Evolutionary conservation across 2,888 invertebrate genomes (phyloP).

Genomic region (Steinernema carpocapsae): DNA sequence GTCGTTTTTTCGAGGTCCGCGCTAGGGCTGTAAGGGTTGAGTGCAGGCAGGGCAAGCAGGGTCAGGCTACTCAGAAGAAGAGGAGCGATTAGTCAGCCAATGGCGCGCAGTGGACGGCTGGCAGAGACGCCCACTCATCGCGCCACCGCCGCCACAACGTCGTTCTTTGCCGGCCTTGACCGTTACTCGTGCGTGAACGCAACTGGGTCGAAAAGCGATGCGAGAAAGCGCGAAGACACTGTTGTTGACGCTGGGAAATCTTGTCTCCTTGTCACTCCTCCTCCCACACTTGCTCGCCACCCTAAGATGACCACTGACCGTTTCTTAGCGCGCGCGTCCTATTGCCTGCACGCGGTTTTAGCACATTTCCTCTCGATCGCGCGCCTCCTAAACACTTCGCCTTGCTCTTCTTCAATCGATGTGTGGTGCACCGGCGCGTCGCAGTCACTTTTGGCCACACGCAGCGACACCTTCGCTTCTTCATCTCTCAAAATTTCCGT

Average conservation of each 20-base stretch:
- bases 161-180: conserved; percentile 15
- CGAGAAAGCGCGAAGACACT: conserved; percentile 27
- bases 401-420: neutral
- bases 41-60: too few relatives aligned
- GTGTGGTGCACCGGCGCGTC: neutral
- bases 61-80: neutral
- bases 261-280: too few relatives aligned
- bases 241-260: conserved; percentile 12
- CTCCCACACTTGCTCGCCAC: too few relatives aligned
- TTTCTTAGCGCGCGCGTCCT: neutral
- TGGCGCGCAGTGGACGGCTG: too few relatives aligned
- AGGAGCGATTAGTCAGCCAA: neutral
- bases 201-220: conserved; percentile 11
- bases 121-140: neutral
- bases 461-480: neutral
- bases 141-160: neutral
- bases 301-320: conserved; percentile 28
- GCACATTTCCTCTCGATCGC: conserved; percentile 3
- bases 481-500: conserved; percentile 1
- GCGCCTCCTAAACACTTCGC: neutral
- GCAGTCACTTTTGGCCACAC: conserved; percentile 18
- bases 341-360: neutral
- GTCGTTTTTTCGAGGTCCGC: neutral
- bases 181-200: conserved; percentile 28
- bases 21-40: too few relatives aligned